Evolutionary conservation across 2,113 vertebrate species (phyloP).

Genomic region (Pelusios castaneus): DNA sequence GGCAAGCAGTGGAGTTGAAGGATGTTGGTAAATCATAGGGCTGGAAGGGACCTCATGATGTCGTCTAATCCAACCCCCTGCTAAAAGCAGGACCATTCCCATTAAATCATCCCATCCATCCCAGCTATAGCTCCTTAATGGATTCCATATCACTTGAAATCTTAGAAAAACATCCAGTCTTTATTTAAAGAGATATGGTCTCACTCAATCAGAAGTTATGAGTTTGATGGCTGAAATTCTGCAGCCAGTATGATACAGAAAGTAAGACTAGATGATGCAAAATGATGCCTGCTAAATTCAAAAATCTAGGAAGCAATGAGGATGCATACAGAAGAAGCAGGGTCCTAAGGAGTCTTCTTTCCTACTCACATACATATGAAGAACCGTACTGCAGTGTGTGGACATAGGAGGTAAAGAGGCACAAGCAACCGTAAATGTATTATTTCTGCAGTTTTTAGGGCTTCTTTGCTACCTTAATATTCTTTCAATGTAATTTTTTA

Average conservation of each 20-base stretch:
- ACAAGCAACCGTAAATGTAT: background rate
- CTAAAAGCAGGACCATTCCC: no score
- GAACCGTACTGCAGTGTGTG: background rate
- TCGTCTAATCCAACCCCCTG: no score
- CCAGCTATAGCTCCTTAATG: background rate
- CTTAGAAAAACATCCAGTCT: conserved; percentile 12
- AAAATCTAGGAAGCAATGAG: conserved; percentile 15
- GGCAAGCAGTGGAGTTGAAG: background rate
- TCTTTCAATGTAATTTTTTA: conserved; percentile 5
- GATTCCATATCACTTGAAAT: background rate
- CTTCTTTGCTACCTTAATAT: background rate
- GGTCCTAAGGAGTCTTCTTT: background rate
- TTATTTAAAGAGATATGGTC: no score
- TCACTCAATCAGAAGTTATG: background rate
- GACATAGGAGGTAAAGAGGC: background rate
- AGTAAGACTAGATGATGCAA: background rate
- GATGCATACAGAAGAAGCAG: background rate
- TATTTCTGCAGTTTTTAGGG: rapidly evolving
- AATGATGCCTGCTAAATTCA: background rate
- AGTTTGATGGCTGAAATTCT: background rate
- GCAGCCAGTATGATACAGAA: background rate
- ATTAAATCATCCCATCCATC: no score
- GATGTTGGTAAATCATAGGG: background rate
- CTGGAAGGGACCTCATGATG: no score
- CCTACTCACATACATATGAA: background rate